Percentiles rank a stretch among this genome's conserved stretches.
phyloP scores from a whole-genome alignment of 1,140 invertebrate genomes.

The Planococcus citri region DNA sequence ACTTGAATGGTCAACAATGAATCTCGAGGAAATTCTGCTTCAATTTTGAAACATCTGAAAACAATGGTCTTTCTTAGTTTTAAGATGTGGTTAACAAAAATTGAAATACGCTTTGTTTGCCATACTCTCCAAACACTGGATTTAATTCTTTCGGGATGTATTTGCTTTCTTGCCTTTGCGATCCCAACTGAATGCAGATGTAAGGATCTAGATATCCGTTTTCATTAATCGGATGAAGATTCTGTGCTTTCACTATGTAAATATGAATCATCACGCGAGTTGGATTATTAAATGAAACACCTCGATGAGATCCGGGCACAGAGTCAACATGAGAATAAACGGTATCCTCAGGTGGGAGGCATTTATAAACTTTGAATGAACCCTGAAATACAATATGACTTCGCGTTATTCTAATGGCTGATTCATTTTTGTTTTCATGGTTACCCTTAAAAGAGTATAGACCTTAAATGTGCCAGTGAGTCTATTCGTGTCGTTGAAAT shows the following conservation, averaged over 20 bases:
- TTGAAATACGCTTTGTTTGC: conserved; percentile 25
- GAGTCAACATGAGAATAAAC: conserved; percentile 63
- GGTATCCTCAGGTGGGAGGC: conserved; percentile 61
- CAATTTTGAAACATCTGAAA: conserved; percentile 71
- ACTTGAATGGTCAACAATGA: conserved; percentile 71
- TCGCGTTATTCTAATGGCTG: no score
- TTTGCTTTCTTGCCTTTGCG: conserved; percentile 72
- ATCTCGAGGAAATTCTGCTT: conserved; percentile 81
- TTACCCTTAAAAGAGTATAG: background rate
- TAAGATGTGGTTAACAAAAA: background rate
- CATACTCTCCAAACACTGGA: conserved; percentile 80
- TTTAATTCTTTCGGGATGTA: conserved; percentile 86
- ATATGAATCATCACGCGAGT: conserved; percentile 75
- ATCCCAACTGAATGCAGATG: conserved; percentile 66
- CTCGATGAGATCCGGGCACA: conserved; percentile 65
- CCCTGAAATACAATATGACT: conserved; percentile 46
- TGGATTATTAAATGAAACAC: conserved; percentile 73
- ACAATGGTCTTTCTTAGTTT: background rate
- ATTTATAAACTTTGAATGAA: conserved; percentile 75
- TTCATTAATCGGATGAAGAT: conserved; percentile 78
- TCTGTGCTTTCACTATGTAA: conserved; percentile 77
- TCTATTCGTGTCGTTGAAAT: conserved; percentile 67
- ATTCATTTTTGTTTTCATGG: no score
- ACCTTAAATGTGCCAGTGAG: conserved; percentile 77
- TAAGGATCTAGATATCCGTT: conserved; percentile 89